Evolutionary conservation across 2,888 invertebrate species (phyloP).

Genomic region (Athalia rosae): DNA sequence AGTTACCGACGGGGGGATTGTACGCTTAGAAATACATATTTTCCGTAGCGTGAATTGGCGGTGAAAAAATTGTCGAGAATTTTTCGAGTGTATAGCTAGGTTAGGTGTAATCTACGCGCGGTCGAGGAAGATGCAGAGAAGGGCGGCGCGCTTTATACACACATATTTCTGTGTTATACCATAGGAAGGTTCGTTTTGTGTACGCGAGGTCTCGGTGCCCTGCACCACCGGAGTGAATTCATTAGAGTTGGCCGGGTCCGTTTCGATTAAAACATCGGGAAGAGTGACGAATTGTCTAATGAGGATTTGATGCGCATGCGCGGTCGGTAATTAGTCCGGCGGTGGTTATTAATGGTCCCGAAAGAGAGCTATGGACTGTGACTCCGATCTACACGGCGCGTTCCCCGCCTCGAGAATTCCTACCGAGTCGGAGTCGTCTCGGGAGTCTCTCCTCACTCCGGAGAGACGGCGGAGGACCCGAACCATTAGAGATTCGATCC

Average conservation of each 20-base stretch:
- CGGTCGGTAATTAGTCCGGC: constrained; percentile 59
- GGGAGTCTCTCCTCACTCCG: background rate
- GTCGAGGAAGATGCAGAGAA: background rate
- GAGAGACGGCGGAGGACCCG: constrained; percentile 13
- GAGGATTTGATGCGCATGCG: constrained; percentile 59
- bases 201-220: constrained; percentile 12
- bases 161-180: background rate
- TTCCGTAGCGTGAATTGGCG: too few species aligned
- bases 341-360: constrained; percentile 59
- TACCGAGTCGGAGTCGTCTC: constrained; percentile 7
- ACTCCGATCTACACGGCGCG: background rate
- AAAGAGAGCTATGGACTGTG: constrained; percentile 40
- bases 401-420: constrained; percentile 34
- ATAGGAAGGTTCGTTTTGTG: constrained; percentile 2
- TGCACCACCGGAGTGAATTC: constrained; percentile 56
- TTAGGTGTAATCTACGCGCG: too few species aligned
- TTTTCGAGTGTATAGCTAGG: too few species aligned
- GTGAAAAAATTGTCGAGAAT: too few species aligned
- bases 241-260: constrained; percentile 56
- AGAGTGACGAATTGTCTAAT: constrained; percentile 66
- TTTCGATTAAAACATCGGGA: constrained; percentile 67
- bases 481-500: constrained; percentile 20
- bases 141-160: constrained; percentile 3
- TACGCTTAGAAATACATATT: too few species aligned
- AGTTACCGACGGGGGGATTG: too few species aligned